phyloP scores from a whole-genome alignment of 1,140 invertebrate genomes.

The Liolophura sinensis region DNA sequence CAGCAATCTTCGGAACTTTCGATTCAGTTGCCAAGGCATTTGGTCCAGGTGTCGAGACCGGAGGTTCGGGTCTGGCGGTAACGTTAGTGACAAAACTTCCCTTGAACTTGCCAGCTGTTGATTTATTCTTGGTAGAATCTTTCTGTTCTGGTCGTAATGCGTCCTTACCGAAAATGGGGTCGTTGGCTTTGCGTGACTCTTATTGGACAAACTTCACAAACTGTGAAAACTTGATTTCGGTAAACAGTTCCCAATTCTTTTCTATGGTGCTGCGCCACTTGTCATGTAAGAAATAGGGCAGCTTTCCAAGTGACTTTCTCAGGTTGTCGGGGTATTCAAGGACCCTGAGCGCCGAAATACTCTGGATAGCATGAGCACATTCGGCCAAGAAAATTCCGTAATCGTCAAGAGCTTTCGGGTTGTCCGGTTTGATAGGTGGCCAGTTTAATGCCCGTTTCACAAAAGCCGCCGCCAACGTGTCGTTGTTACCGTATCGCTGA shows the following conservation, averaged over 20 bases:
- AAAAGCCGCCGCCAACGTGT: not conserved
- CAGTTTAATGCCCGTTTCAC: slow-evolving; percentile 5
- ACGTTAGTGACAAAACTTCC: too few species aligned
- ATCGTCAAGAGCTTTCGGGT: slow-evolving; percentile 3
- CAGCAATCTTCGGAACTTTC: too few species aligned
- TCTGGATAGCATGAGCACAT: slow-evolving; percentile 8
- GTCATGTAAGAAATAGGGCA: slow-evolving; percentile 22
- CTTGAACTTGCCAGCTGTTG: too few species aligned
- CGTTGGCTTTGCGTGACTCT: slow-evolving; percentile 21
- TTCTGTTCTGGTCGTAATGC: too few species aligned
- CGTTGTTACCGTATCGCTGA: slow-evolving; percentile 6
- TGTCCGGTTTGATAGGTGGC: slow-evolving; percentile 4
- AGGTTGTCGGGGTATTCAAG: slow-evolving; percentile 23
- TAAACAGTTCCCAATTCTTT: slow-evolving; percentile 1
- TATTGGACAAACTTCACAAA: slow-evolving; percentile 19
- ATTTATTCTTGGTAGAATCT: too few species aligned
- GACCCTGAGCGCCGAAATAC: slow-evolving; percentile 8
- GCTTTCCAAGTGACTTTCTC: slow-evolving; percentile 11
- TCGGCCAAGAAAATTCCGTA: slow-evolving; percentile 7
- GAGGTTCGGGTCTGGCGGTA: too few species aligned
- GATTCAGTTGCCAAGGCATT: too few species aligned
- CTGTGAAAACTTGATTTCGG: slow-evolving; percentile 8
- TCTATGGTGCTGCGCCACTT: slow-evolving; percentile 20
- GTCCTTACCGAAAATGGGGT: slow-evolving; percentile 16
- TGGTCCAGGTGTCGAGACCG: too few species aligned